Evolutionary conservation across 2,888 invertebrate species (phyloP).

Genomic region (Oeneis ivallda): DNA sequence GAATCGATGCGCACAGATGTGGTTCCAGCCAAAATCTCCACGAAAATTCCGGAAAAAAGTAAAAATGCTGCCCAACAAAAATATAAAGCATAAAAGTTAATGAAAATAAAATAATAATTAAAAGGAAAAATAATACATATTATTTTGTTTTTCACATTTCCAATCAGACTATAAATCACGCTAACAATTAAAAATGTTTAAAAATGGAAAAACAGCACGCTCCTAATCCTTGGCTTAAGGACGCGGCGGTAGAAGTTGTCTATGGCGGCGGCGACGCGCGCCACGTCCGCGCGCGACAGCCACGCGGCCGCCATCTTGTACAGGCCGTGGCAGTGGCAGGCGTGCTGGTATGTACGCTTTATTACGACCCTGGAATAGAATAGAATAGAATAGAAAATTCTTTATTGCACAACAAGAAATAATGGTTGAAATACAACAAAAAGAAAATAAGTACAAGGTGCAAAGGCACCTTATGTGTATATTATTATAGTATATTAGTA

Average conservation of each 20-base stretch:
- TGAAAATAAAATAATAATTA: neutral
- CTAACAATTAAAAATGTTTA: conserved; percentile 40
- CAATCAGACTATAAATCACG: conserved; percentile 23
- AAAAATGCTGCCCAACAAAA: neutral
- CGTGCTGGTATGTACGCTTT: conserved; percentile 52
- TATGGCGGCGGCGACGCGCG: conserved; percentile 56
- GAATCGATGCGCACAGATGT: too few species aligned
- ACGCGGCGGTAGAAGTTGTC: conserved; percentile 68
- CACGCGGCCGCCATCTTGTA: conserved; percentile 56
- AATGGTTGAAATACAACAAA: too few species aligned
- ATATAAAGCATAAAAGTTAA: neutral
- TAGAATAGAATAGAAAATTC: too few species aligned
- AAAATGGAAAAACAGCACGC: conserved; percentile 70
- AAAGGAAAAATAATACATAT: neutral
- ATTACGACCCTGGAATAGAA: conserved; percentile 55
- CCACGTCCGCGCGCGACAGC: conserved; percentile 54
- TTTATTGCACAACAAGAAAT: too few species aligned
- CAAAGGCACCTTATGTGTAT: too few species aligned
- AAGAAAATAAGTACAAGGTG: too few species aligned
- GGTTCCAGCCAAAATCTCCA: too few species aligned
- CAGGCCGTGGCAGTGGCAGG: conserved; percentile 47
- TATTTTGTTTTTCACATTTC: conserved; percentile 22
- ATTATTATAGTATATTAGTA: too few species aligned
- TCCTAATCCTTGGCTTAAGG: conserved; percentile 63
- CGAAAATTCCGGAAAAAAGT: neutral